Evolutionary conservation across 2,113 vertebrate genomes (phyloP).

Genomic region (Alectura lathami): DNA sequence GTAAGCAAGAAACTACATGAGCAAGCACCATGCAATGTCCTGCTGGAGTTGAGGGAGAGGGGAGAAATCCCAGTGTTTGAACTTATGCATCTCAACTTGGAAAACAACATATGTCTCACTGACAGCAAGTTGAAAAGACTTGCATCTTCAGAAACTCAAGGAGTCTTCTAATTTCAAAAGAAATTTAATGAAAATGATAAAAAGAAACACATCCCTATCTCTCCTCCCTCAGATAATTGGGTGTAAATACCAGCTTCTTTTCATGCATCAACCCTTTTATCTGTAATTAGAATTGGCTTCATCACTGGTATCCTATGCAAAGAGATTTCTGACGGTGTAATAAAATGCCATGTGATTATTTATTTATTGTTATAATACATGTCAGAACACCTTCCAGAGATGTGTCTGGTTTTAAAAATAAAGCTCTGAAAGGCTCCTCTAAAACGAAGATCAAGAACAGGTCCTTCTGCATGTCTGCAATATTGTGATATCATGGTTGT

Average conservation of each 20-base stretch:
- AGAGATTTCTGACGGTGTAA: constrained; percentile 5
- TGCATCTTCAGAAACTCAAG: constrained; percentile 44
- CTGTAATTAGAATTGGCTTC: constrained; percentile 65
- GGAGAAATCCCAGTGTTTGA: background rate
- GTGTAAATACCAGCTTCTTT: constrained; percentile 60
- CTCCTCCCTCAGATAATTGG: constrained; percentile 62
- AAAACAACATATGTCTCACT: constrained; percentile 24
- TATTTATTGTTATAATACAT: constrained; percentile 45
- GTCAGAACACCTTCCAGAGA: constrained; percentile 44
- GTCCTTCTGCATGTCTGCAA: fast-evolving
- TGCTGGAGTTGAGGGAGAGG: background rate
- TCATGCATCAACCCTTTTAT: constrained; percentile 63
- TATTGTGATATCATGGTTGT: background rate
- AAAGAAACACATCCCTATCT: constrained; percentile 33
- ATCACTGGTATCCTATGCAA: constrained; percentile 31
- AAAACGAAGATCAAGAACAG: background rate
- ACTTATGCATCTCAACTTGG: background rate
- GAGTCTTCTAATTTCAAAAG: constrained; percentile 60
- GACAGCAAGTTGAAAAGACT: constrained; percentile 39
- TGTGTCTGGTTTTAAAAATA: background rate
- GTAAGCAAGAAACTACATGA: background rate
- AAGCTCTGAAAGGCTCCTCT: background rate
- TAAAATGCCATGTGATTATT: constrained; percentile 44
- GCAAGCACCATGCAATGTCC: background rate
- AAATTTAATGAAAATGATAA: constrained; percentile 65